These are phyloP conservation scores for Chiridota heheva DNA, from an alignment of 35 echinoderm and acorn worm genomes.

Conservation along the genomic window DNA sequence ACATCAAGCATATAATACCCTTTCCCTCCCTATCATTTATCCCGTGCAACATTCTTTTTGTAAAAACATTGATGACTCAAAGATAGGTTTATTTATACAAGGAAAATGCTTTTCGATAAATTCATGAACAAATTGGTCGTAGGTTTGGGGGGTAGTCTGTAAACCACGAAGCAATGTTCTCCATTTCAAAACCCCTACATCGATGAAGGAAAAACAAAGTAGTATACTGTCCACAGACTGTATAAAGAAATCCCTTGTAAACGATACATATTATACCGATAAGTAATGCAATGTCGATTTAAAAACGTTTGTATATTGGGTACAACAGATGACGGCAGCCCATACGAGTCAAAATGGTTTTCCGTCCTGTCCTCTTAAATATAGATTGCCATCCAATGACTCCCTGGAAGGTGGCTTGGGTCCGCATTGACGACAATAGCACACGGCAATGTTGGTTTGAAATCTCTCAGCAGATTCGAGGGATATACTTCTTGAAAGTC, in stretches of 20 bases:
- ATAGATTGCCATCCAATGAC: conserved; percentile 51
- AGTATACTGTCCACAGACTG: conserved; percentile 41
- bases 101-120: no score
- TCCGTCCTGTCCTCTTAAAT: neutral
- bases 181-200: neutral
- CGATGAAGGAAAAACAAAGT: conserved; percentile 30
- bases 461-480: conserved; percentile 21
- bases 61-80: no score
- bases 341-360: conserved; percentile 39
- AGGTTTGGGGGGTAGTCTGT: no score
- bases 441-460: neutral
- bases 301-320: neutral
- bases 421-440: conserved; percentile 35
- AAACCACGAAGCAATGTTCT: neutral
- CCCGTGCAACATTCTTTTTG: no score
- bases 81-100: no score
- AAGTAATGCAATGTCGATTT: neutral
- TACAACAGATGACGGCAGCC: neutral
- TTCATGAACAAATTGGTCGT: no score
- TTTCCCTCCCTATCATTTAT: no score
- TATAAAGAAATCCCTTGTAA: conserved; percentile 6
- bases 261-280: neutral
- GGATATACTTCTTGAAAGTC: conserved; percentile 50
- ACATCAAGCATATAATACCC: no score
- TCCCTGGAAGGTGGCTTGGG: neutral